These are phyloP conservation scores for Agriotes lineatus DNA, from an alignment of 2,888 invertebrate species.

Conservation along the genomic window DNA sequence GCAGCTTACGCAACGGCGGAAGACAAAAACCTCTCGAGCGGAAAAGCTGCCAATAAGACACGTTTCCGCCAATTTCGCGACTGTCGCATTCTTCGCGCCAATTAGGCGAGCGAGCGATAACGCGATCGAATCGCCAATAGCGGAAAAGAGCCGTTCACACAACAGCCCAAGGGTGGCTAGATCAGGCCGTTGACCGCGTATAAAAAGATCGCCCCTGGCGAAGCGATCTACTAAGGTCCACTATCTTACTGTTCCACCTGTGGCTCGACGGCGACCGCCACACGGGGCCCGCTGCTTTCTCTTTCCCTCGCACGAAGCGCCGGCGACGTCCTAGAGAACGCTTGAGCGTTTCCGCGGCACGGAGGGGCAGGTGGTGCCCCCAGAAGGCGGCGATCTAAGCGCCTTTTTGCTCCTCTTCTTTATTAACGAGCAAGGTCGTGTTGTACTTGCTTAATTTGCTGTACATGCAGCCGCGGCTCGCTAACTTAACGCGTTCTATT, in stretches of 20 bases:
- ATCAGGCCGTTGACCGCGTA: constrained; percentile 50
- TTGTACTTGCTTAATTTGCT: constrained; percentile 40
- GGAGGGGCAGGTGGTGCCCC: constrained; percentile 44
- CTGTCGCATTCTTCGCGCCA: constrained; percentile 23
- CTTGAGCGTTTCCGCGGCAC: constrained; percentile 22
- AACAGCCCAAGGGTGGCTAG: constrained; percentile 46
- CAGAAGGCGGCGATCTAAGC: constrained; percentile 43
- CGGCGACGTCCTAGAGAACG: constrained; percentile 11
- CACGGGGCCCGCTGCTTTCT: constrained; percentile 24
- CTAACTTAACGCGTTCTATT: constrained; percentile 12
- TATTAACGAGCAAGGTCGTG: constrained; percentile 45
- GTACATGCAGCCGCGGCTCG: constrained; percentile 28
- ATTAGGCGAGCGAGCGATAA: constrained; percentile 5
- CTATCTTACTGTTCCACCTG: constrained; percentile 41
- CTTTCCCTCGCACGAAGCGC: constrained; percentile 29
- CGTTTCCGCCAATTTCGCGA: constrained; percentile 36
- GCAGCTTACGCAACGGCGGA: constrained; percentile 24
- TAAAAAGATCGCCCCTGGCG: constrained; percentile 47
- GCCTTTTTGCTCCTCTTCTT: constrained; percentile 39
- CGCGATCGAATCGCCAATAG: constrained; percentile 29
- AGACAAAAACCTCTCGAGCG: constrained; percentile 17
- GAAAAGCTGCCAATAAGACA: constrained; percentile 38
- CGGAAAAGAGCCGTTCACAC: constrained; percentile 47
- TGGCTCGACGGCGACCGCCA: constrained; percentile 28
- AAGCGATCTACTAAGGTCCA: constrained; percentile 41